Conservation (phyloP, 2,888 invertebrate species). For the Escarpia spicata region DNA sequence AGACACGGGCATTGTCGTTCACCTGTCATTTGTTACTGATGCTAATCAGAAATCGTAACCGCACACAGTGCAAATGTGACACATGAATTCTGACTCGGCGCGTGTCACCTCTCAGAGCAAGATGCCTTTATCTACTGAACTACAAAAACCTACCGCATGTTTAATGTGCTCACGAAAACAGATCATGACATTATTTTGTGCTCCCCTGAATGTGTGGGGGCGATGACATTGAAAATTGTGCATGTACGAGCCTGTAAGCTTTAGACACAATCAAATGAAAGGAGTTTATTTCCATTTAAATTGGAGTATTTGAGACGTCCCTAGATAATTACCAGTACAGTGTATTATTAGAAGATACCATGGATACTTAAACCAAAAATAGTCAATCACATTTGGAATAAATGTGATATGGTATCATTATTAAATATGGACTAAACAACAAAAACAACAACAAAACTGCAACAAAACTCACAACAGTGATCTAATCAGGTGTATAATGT, state of each 20-base stretch:
- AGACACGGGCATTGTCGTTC: conserved; percentile 3
- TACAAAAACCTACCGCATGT: neutral
- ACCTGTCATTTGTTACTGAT: conserved; percentile 13
- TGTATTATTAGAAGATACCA: neutral
- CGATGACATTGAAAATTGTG: neutral
- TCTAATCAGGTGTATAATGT: neutral
- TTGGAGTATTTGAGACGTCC: neutral
- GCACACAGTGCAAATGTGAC: neutral
- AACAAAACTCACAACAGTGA: neutral
- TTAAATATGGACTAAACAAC: neutral
- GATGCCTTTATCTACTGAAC: conserved; percentile 1
- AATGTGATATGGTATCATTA: neutral
- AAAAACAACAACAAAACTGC: neutral
- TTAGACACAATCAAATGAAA: neutral
- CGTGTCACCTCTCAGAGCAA: conserved; percentile 5
- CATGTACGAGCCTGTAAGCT: neutral
- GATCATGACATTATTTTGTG: neutral
- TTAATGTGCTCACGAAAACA: neutral
- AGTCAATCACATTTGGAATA: neutral
- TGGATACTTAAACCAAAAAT: neutral
- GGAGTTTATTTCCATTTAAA: neutral
- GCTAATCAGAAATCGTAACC: neutral
- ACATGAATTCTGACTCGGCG: neutral
- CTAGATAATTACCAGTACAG: neutral
- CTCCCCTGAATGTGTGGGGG: neutral